Base-by-base conservation (phyloP, 1,140 invertebrate genomes). In the Aricia agestis region DNA sequence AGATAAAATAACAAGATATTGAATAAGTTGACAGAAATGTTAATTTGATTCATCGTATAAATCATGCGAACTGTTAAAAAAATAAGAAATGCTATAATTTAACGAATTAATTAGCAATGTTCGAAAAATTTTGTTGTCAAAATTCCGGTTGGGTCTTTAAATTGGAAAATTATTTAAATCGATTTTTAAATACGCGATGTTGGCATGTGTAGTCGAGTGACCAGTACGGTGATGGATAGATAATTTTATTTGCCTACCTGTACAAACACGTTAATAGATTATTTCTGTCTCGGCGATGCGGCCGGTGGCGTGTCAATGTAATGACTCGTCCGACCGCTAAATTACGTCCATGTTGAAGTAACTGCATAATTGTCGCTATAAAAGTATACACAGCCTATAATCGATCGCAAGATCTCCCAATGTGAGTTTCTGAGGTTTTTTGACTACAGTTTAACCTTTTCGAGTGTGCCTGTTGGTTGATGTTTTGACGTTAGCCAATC, bases 291-390 rank as follows among this genome's bases (percentile, higher is more conserved):
- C 57, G 52, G 59, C 59, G 68, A 69, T 69, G 32, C 17, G 59
- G 15, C 58, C 18, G 17, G 18, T 58, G 19, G 45, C 66, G 66
- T 71, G 69, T 73, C 69, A 70, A 70, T 73, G 61, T 67, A 57
- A 70, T 70, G 69, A 74, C 69, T 59, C 41, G 65, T 19, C 65
- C 19, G 68, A 52, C 57, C 67, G 41, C 32, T 63, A 61, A 70
- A 73, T 73, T 71, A 71, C 63, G 67, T 59, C 71, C 74, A 69
- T 68, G 69, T 19, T 71, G 65, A 69, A 76, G 63, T 72, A 73
- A 73, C 69, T 76, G 69, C 70, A 72, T 71, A 76, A 73, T 76
- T 73, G 73, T 71, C 31, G 68, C 52, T 65, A 17, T 72, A 58
- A 58, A 58, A 69, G 59, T 66, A 68, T 69, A 6, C 2, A 36